phyloP scores from a whole-genome alignment of 2,113 vertebrate species.

The Chroicocephalus ridibundus region DNA sequence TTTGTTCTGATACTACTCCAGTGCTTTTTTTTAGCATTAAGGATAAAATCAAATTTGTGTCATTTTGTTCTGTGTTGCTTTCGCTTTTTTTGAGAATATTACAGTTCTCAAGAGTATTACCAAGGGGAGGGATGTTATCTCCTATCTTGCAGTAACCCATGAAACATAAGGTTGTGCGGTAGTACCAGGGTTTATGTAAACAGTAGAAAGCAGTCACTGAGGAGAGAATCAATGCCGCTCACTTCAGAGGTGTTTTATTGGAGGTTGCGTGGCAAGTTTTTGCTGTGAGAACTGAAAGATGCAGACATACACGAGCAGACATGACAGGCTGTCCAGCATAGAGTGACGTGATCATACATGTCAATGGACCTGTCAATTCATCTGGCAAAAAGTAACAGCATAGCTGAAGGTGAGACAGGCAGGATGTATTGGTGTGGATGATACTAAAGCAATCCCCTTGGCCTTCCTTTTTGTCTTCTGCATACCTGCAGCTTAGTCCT shows the following conservation, averaged over 20 bases:
- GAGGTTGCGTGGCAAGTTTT: background rate
- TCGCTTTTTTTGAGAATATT: background rate
- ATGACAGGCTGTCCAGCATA: background rate
- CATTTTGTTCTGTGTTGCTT: background rate
- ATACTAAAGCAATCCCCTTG: background rate
- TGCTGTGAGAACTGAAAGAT: background rate
- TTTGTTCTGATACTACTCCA: background rate
- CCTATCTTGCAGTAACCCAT: background rate
- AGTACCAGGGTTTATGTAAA: background rate
- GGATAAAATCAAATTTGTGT: background rate
- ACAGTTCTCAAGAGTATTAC: background rate
- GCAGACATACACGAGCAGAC: background rate
- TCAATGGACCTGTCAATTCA: background rate
- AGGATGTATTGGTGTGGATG: background rate
- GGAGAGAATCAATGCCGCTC: background rate
- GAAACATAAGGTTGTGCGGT: background rate
- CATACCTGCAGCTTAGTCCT: background rate
- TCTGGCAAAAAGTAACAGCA: accelerated
- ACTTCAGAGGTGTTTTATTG: background rate
- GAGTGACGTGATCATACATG: background rate
- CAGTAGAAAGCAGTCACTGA: background rate
- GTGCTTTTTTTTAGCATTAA: background rate
- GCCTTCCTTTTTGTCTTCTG: background rate
- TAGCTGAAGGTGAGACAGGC: background rate
- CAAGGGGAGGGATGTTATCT: background rate